Evolutionary conservation across 2,113 vertebrate genomes (phyloP).

Genomic region (Tenebrosternarchus preto): DNA sequence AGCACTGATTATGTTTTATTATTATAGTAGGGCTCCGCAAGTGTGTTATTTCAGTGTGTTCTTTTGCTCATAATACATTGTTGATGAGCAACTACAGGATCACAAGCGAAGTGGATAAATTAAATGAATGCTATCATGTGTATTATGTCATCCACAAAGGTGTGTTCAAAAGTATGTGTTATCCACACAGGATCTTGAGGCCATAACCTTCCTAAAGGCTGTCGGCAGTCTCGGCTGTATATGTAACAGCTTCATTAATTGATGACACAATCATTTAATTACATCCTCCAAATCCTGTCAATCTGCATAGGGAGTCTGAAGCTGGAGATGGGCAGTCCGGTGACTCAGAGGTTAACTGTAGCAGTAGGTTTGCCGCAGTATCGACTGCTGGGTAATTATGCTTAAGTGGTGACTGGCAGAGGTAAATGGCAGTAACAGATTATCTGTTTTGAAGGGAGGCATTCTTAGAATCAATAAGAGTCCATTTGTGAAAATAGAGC

Average conservation of each 20-base stretch:
- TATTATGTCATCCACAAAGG: no score
- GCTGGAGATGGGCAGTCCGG: slow-evolving; percentile 17
- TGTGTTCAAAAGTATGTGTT: neutral
- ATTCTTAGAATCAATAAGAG: slow-evolving; percentile 80
- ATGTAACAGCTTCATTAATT: slow-evolving; percentile 45
- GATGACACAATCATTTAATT: slow-evolving; percentile 50
- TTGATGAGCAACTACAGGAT: no score
- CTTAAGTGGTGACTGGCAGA: slow-evolving; percentile 70
- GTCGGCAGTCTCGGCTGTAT: slow-evolving; percentile 8
- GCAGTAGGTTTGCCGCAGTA: slow-evolving; percentile 51
- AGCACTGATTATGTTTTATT: no score
- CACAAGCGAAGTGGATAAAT: no score
- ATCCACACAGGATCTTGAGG: neutral
- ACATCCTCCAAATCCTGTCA: slow-evolving; percentile 30
- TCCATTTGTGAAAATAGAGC: slow-evolving; percentile 73
- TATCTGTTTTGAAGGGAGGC: slow-evolving; percentile 71
- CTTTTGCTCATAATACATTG: no score
- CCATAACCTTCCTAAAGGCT: slow-evolving; percentile 3
- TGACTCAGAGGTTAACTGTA: slow-evolving; percentile 56
- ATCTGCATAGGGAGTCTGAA: slow-evolving; percentile 10
- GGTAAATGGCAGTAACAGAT: slow-evolving; percentile 74
- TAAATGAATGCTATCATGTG: no score
- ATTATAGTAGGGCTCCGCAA: no score
- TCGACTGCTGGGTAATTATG: slow-evolving; percentile 72
- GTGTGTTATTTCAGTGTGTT: no score